Evolutionary conservation across 2,113 vertebrate genomes (phyloP).

Genomic region (Rhagologus leucostigma): DNA sequence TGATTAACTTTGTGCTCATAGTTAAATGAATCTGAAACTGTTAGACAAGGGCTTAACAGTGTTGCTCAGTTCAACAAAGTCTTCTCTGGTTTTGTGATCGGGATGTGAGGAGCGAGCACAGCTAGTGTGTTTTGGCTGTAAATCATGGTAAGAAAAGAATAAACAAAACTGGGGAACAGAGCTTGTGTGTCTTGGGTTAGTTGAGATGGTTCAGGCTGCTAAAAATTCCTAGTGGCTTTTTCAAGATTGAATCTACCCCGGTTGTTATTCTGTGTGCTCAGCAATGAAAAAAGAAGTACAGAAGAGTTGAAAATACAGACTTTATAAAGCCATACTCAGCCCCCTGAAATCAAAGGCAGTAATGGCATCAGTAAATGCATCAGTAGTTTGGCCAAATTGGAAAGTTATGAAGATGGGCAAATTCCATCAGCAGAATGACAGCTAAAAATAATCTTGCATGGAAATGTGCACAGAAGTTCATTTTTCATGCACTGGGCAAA

Average conservation of each 20-base stretch:
- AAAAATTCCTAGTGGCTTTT: slow-evolving; percentile 71
- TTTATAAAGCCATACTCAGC: background rate
- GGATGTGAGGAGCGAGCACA: slow-evolving; percentile 10
- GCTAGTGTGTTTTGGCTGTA: slow-evolving; percentile 42
- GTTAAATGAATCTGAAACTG: background rate
- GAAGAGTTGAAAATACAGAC: slow-evolving; percentile 47
- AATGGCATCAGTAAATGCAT: slow-evolving; percentile 54
- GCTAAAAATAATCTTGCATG: slow-evolving; percentile 34
- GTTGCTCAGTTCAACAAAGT: background rate
- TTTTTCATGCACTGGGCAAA: background rate
- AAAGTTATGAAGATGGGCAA: slow-evolving; percentile 34
- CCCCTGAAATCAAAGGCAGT: slow-evolving; percentile 55
- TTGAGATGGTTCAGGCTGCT: slow-evolving; percentile 20
- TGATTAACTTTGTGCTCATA: background rate
- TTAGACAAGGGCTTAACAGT: background rate
- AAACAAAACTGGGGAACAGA: background rate
- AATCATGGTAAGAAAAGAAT: slow-evolving; percentile 19
- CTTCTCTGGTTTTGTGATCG: slow-evolving; percentile 8
- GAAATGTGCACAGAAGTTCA: background rate
- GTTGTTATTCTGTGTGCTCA: slow-evolving; percentile 59
- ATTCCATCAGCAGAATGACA: slow-evolving; percentile 20
- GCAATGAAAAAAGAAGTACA: slow-evolving; percentile 51
- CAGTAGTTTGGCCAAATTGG: slow-evolving; percentile 26
- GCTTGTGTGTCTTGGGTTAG: slow-evolving; percentile 43
- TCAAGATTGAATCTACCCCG: slow-evolving; percentile 65